Conservation (phyloP, 2,113 vertebrate species). For the Phaethornis superciliosus region DNA sequence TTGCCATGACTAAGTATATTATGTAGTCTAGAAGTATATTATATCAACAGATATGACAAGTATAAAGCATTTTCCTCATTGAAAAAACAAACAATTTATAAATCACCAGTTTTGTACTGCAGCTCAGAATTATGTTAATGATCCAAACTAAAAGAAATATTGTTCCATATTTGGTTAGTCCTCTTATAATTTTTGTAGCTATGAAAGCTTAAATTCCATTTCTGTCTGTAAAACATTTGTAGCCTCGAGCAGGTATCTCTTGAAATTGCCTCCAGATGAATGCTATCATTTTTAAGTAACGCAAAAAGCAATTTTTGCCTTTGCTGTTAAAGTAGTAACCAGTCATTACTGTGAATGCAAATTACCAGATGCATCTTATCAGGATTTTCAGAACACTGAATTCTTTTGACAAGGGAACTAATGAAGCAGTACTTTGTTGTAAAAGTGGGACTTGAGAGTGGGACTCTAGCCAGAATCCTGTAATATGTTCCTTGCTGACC, state of each 20-base stretch:
- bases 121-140: neutral
- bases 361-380: neutral
- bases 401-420: neutral
- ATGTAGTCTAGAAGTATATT: neutral
- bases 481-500: neutral
- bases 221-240: neutral
- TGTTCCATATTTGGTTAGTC: neutral
- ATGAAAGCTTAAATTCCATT: neutral
- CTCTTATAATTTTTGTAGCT: neutral
- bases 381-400: neutral
- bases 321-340: neutral
- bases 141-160: neutral
- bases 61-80: neutral
- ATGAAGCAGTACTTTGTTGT: neutral
- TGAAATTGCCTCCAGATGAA: conserved; percentile 12
- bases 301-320: neutral
- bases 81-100: neutral
- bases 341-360: neutral
- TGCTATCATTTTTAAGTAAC: neutral
- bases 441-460: neutral
- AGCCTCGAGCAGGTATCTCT: neutral
- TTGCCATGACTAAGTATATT: neutral
- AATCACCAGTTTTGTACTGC: neutral
- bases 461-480: neutral
- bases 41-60: neutral